Conservation (phyloP, 2,888 invertebrate genomes). For the Pilophorus perplexus region DNA sequence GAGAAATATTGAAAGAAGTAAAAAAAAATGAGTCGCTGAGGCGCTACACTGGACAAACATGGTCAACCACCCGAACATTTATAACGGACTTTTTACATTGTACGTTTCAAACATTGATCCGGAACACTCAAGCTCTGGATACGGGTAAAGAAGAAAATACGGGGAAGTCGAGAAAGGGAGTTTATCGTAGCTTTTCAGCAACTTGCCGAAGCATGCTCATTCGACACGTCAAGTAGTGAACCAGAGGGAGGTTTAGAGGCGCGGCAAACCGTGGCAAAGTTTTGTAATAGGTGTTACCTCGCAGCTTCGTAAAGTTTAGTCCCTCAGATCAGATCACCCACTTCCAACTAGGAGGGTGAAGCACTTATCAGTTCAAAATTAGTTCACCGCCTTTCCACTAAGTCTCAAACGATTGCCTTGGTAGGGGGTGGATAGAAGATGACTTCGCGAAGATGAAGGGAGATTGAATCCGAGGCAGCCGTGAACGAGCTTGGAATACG, state of each 20-base stretch:
- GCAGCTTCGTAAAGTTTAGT: slow-evolving; percentile 25
- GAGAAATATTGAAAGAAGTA: too few species aligned
- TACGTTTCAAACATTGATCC: too few species aligned
- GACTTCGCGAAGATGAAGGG: slow-evolving; percentile 4
- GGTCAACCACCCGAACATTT: too few species aligned
- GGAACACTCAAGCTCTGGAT: too few species aligned
- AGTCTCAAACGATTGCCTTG: slow-evolving; percentile 25
- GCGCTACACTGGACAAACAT: too few species aligned
- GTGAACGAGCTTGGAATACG: too few species aligned
- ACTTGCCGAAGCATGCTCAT: slow-evolving; percentile 11
- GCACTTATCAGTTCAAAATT: slow-evolving; percentile 36
- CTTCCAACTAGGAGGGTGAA: slow-evolving; percentile 28
- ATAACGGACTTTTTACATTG: too few species aligned
- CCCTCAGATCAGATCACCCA: slow-evolving; percentile 28
- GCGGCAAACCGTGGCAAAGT: slow-evolving; percentile 29
- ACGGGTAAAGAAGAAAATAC: too few species aligned
- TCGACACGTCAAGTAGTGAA: slow-evolving; percentile 15
- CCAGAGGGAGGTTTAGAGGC: slow-evolving; percentile 8
- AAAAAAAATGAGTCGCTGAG: too few species aligned
- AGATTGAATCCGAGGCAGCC: slow-evolving; percentile 22
- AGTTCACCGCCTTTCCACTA: slow-evolving; percentile 16
- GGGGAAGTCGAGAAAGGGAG: background rate
- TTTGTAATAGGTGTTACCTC: slow-evolving; percentile 36
- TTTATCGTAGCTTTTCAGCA: background rate
- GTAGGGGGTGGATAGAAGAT: background rate